A percentile compares a stretch with the other conserved stretches of the same genome.
phyloP scores from a whole-genome alignment of 2,888 invertebrate genomes.

The Diogma glabrata region DNA sequence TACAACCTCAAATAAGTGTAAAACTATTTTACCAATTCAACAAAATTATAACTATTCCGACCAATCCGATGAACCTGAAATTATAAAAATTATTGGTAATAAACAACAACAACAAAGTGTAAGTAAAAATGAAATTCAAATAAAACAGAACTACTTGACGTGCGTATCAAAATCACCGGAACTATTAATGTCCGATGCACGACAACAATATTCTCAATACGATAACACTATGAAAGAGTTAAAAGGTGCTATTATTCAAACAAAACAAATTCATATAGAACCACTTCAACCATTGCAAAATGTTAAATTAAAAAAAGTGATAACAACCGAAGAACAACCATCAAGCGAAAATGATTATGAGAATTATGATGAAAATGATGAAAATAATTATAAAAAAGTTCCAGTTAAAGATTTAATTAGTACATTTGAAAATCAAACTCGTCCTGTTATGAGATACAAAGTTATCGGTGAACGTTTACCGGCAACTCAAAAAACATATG shows the following conservation, averaged over 20 bases:
- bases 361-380: constrained; percentile 1
- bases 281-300: constrained; percentile 1
- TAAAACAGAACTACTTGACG: constrained; percentile 18
- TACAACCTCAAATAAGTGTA: too few species aligned
- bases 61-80: constrained; percentile 23
- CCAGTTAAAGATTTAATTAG: constrained; percentile 38
- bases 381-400: constrained; percentile 6
- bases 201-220: constrained; percentile 17
- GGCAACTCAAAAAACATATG: not conserved
- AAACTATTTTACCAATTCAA: too few species aligned
- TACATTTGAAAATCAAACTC: constrained; percentile 50
- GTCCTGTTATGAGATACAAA: constrained; percentile 43
- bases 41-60: too few species aligned
- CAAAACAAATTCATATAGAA: constrained; percentile 1
- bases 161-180: constrained; percentile 23
- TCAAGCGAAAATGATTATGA: not conserved
- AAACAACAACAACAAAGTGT: constrained; percentile 11
- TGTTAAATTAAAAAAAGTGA: constrained; percentile 1
- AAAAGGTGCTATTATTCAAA: constrained; percentile 12
- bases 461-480: constrained; percentile 8
- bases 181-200: constrained; percentile 19
- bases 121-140: not conserved
- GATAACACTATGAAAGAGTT: constrained; percentile 19
- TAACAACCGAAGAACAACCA: not conserved
- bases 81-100: constrained; percentile 21